Evolutionary conservation across 2,888 invertebrate species (phyloP), one percentile per base, ranked within the genome.

Genomic region (Ectemnius continuus): DNA sequence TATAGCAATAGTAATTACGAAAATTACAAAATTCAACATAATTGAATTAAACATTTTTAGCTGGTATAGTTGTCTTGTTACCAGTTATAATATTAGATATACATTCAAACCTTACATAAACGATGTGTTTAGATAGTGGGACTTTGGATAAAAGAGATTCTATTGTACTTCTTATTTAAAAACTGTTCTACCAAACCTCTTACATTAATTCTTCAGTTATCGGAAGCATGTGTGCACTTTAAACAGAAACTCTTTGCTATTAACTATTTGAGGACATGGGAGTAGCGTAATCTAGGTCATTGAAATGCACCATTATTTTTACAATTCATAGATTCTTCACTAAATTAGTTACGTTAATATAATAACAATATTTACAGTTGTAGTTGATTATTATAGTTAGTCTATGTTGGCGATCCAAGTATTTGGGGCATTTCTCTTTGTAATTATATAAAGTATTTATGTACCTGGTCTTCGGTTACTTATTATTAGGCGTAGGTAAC

Each of bases 151-250:
- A 23, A 23, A 23, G 23, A 23, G 23, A 23, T 23, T 23, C 23
- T 23, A 23, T 3, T 23, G 23, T 23, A 52, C 16, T 52, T 62
- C 66, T 52, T 60, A 26, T 73, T 66, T 62, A 46, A 67, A 63
- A 48, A 78, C 78, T 77, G 78, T 78, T 78, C 78, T 78, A 78
- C 78, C 78, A 68, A 78, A 78, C 78, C 78, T 78, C 76, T 79
- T 52, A 28, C 72, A 62, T 81, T 48, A 72, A 68, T 67, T 71
- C 76, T 77, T 77, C 48, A 56, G 48, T 56, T 14, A 48, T 68
- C 14, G 57, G 68, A 62, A 60, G 76, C 76, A 77, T 76, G 76
- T 62, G 20, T 45, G 64, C 60, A 67, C 68, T 72, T 62, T 23
- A 58, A 63, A 48, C 59, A 61, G 16, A 52, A 63, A 62, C 36